Base-by-base conservation (phyloP, 2,113 vertebrate species). In the Myiagra hebetior region DNA sequence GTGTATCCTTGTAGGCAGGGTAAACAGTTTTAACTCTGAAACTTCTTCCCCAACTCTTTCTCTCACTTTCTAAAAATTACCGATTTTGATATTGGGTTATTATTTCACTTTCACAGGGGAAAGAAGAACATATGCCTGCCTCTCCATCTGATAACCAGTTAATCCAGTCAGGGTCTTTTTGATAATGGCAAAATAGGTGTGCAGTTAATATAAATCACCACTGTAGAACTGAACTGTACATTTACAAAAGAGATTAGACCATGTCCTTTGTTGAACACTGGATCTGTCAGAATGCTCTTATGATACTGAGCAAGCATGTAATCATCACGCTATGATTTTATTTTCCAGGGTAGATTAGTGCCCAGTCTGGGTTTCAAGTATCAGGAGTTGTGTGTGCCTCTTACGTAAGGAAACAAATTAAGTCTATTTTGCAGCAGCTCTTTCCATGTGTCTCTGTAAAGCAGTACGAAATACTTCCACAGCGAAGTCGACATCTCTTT, bases 401-500 rank as follows among this genome's bases (percentile, higher is more conserved):
- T 75, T 4, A 2, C 3, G 6, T 23, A 57, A 30, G 42, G 41
- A 33, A 68, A 52, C 15, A 69, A 12, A 27, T 44, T 24, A 28
- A 30, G 10, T 50, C 62, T 95, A 18, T 30, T 94, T 97, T 72
- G 94, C 89, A 79, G 80, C 31, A 85, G 53, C 95, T 97, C 87
- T 98, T 85, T 98, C 97, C 93, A 89, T 53, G 74, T 99, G 98
- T 85, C 96, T 99, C 57, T 93, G 92, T 89, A 99, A 69, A 24
- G 98, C 98, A 70, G 97, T 96, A 53, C 73, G 92, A 85, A 99
- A 98, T 52, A 99, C 98, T 22, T 98, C 98, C 85, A 99, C 93
- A 42, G 99, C 99, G 55, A 99, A 99, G 80, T 99, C 94, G 0
- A 85, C 99, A 4, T 99, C 99, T 27, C 98, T 96, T 96, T 98